Evolutionary conservation across 92 coral and sea anemone species (phyloP).

Genomic region (Zoanthus sociatus): DNA sequence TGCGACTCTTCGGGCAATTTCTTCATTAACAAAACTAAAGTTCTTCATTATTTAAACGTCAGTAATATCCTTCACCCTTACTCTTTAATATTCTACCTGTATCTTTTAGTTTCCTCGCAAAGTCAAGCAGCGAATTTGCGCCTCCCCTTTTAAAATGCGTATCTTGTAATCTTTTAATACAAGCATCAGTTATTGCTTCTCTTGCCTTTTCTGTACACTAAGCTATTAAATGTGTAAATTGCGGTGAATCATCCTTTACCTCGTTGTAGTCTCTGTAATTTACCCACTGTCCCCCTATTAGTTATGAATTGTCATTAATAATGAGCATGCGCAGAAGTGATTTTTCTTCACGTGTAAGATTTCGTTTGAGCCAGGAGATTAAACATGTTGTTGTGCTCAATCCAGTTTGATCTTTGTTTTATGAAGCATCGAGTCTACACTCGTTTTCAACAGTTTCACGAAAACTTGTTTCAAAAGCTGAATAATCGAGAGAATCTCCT

Average conservation of each 20-base stretch:
- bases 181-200: conserved; percentile 24
- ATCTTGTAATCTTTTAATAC: conserved; percentile 20
- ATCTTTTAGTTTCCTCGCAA: background rate
- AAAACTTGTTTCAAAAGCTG: conserved; percentile 31
- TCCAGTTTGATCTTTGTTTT: too few relatives aligned
- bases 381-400: too few relatives aligned
- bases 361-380: too few relatives aligned
- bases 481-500: conserved; percentile 27
- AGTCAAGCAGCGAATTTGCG: background rate
- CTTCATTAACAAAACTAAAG: conserved; percentile 24
- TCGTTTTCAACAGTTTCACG: conserved; percentile 18
- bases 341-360: too few relatives aligned
- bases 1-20: conserved; percentile 32
- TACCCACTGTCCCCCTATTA: too few relatives aligned
- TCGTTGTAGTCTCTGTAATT: background rate
- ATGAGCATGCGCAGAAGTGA: too few relatives aligned
- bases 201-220: conserved; percentile 31
- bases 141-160: conserved; percentile 2
- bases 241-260: conserved; percentile 25
- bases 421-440: too few relatives aligned
- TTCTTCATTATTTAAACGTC: conserved; percentile 19
- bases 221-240: conserved; percentile 20
- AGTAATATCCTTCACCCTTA: conserved; percentile 15
- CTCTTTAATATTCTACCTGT: conserved; percentile 15
- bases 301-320: too few relatives aligned